A percentile compares a stretch with the other conserved stretches of the same genome.
Conservation (phyloP, 2,888 invertebrate species). For the Helleia helle region DNA sequence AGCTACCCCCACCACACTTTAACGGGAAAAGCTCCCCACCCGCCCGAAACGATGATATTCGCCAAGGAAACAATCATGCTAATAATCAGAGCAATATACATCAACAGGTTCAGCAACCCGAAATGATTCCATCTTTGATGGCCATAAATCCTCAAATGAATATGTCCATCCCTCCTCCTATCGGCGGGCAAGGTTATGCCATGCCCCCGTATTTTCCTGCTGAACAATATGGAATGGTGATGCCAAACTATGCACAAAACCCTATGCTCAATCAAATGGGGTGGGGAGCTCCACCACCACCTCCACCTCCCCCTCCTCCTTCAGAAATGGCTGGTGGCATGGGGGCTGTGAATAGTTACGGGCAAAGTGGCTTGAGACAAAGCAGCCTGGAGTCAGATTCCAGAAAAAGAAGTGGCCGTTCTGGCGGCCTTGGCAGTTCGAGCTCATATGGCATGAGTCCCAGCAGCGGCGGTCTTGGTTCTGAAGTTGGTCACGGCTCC, state of each 20-base stretch:
- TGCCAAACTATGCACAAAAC: slow-evolving; percentile 32
- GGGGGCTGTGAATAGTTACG: slow-evolving; percentile 33
- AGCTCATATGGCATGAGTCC: slow-evolving; percentile 31
- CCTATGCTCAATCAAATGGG: slow-evolving; percentile 36
- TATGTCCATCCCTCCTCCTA: slow-evolving; percentile 50
- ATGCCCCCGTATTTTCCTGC: slow-evolving; percentile 56
- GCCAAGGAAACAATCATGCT: slow-evolving; percentile 12
- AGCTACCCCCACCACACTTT: slow-evolving; percentile 32
- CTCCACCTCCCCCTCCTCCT: slow-evolving; percentile 56
- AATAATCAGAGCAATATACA: slow-evolving; percentile 20
- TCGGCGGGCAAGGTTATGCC: slow-evolving; percentile 45
- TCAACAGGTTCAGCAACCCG: slow-evolving; percentile 19
- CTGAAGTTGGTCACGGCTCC: slow-evolving; percentile 26
- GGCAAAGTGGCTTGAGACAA: slow-evolving; percentile 50
- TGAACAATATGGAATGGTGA: slow-evolving; percentile 60
- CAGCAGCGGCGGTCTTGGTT: slow-evolving; percentile 32
- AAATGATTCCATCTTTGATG: slow-evolving; percentile 56
- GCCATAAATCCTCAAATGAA: slow-evolving; percentile 55
- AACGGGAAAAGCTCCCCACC: slow-evolving; percentile 35
- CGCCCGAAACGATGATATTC: slow-evolving; percentile 15
- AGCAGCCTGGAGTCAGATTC: slow-evolving; percentile 63
- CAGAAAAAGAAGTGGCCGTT: slow-evolving; percentile 54
- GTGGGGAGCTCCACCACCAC: slow-evolving; percentile 51
- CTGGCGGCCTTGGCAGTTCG: slow-evolving; percentile 32
- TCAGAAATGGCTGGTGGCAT: slow-evolving; percentile 34